Conservation (phyloP, 2,113 vertebrate genomes). For the Caretta caretta region DNA sequence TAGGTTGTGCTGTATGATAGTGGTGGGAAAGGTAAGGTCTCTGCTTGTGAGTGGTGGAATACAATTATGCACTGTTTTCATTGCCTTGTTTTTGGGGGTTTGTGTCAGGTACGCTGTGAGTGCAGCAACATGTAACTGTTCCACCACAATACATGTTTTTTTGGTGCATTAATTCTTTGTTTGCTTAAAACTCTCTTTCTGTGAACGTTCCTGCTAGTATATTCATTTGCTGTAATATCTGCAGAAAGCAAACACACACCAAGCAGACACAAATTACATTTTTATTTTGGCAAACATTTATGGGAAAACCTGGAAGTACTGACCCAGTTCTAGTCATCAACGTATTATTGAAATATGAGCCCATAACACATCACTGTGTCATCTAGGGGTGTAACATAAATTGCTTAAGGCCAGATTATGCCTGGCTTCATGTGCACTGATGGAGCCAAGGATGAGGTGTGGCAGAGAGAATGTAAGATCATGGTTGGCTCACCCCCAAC, state of each 20-base stretch:
- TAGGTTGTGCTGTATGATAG: neutral
- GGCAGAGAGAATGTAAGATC: too few species aligned
- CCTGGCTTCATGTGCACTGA: too few species aligned
- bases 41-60: neutral
- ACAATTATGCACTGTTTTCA: neutral
- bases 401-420: too few species aligned
- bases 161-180: neutral
- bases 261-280: too few species aligned
- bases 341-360: too few species aligned
- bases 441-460: too few species aligned
- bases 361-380: too few species aligned
- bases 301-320: too few species aligned
- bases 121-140: neutral
- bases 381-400: too few species aligned
- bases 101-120: neutral
- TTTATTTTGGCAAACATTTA: too few species aligned
- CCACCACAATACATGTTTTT: neutral
- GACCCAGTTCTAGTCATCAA: too few species aligned
- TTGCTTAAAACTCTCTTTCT: neutral
- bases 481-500: too few species aligned
- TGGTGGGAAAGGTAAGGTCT: neutral
- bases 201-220: neutral
- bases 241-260: neutral
- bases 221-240: neutral
- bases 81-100: neutral